Evolutionary conservation across 2,113 vertebrate species (phyloP).

Genomic region (Alectura lathami): DNA sequence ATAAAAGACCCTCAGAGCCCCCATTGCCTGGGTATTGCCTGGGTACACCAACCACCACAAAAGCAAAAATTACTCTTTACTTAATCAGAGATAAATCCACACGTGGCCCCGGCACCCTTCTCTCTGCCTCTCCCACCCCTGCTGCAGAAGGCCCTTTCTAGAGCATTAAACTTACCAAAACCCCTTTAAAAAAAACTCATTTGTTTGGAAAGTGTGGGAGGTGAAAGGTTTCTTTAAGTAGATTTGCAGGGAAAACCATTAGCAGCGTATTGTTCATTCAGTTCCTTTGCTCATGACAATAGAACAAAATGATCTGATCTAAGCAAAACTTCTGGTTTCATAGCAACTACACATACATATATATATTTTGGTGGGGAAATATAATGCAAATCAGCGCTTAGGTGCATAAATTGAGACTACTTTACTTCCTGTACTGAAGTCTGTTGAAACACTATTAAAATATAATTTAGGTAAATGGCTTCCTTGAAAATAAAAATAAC

Average conservation of each 20-base stretch:
- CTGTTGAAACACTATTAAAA: slow-evolving; percentile 27
- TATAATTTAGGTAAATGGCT: slow-evolving; percentile 14
- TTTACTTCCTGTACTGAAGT: slow-evolving; percentile 14
- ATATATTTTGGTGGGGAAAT: not conserved
- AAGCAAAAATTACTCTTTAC: not conserved
- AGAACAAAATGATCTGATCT: slow-evolving; percentile 50
- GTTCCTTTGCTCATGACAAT: slow-evolving; percentile 12
- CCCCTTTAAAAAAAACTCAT: not conserved
- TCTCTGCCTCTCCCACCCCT: not conserved
- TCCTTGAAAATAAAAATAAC: slow-evolving; percentile 3
- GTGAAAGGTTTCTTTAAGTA: slow-evolving; percentile 23
- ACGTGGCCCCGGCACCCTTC: not conserved
- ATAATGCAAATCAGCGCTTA: slow-evolving; percentile 4
- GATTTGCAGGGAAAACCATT: not conserved
- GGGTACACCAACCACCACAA: not conserved
- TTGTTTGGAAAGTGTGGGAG: slow-evolving; percentile 18
- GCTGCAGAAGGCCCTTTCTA: not conserved
- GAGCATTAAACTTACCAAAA: not conserved
- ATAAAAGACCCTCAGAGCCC: not conserved
- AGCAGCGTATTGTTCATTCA: slow-evolving; percentile 8
- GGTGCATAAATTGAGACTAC: slow-evolving; percentile 6
- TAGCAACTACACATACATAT: not conserved
- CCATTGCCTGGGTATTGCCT: accelerated
- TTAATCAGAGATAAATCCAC: not conserved
- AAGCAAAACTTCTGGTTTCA: slow-evolving; percentile 62